Conservation (phyloP, 2,113 vertebrate genomes). For the Mormoops blainvillei region DNA sequence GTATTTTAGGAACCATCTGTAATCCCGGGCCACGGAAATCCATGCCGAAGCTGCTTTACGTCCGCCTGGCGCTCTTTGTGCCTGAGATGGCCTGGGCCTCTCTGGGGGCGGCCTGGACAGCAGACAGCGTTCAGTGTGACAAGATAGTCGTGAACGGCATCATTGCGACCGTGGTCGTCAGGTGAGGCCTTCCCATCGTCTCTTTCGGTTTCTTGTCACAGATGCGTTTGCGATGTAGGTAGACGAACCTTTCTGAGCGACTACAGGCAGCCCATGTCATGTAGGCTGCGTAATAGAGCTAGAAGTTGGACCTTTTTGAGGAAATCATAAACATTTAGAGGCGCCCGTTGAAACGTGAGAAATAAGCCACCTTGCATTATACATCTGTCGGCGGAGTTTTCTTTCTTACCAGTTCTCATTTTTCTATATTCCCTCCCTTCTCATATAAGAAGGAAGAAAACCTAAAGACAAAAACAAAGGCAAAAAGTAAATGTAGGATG, state of each 20-base stretch:
- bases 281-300: background rate
- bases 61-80: slow-evolving; percentile 89
- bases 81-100: slow-evolving; percentile 94
- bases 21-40: slow-evolving; percentile 92
- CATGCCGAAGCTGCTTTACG: slow-evolving; percentile 90
- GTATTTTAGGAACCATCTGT: slow-evolving; percentile 91
- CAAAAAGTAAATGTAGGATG: background rate
- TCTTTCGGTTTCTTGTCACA: background rate
- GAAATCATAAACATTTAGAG: background rate
- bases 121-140: slow-evolving; percentile 85
- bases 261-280: fast-evolving
- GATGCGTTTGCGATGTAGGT: background rate
- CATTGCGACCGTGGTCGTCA: slow-evolving; percentile 88
- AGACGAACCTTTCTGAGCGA: background rate
- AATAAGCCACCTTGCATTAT: background rate
- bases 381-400: background rate
- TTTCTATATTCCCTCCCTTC: background rate
- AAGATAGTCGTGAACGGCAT: slow-evolving; percentile 84
- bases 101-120: slow-evolving; percentile 90
- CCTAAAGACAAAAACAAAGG: background rate
- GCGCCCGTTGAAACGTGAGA: fast-evolving
- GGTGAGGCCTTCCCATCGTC: slow-evolving; percentile 76
- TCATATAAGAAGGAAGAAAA: background rate
- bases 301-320: background rate
- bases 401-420: background rate